Evolutionary conservation across 2,888 invertebrate species (phyloP).

Genomic region (Ectemnius continuus): DNA sequence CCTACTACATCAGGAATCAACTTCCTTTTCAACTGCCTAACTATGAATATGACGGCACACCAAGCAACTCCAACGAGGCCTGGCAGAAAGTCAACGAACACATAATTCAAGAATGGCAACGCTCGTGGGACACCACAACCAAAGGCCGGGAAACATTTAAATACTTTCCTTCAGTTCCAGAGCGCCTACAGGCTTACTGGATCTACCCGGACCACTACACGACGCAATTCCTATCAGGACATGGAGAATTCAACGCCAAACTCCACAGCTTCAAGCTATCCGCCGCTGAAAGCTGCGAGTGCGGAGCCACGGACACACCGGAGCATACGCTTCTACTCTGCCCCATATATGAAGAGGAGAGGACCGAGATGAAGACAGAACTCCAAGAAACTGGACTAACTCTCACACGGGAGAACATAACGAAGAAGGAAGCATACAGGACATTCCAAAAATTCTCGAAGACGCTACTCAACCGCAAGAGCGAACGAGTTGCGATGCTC

Average conservation of each 20-base stretch:
- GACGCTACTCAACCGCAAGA: too few species aligned
- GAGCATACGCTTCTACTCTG: neutral
- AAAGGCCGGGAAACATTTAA: neutral
- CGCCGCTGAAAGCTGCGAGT: neutral
- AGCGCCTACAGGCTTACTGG: neutral
- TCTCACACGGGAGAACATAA: too few species aligned
- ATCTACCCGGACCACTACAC: neutral
- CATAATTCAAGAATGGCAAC: too few species aligned
- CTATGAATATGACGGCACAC: too few species aligned
- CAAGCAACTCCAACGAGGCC: too few species aligned
- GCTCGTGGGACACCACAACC: neutral
- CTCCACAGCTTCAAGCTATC: neutral
- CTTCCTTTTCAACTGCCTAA: too few species aligned
- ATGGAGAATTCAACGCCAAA: neutral
- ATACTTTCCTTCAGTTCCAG: neutral
- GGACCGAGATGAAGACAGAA: too few species aligned
- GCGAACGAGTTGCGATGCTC: slow-evolving; percentile 4
- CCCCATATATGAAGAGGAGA: neutral
- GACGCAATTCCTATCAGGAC: neutral
- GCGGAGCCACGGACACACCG: neutral
- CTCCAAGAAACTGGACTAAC: too few species aligned
- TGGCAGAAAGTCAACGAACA: too few species aligned
- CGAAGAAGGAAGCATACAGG: too few species aligned
- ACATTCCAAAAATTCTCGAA: too few species aligned
- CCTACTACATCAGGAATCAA: too few species aligned